These are phyloP conservation scores for Sesia bembeciformis DNA, from an alignment of 2,888 invertebrate species.

Conservation along the genomic window DNA sequence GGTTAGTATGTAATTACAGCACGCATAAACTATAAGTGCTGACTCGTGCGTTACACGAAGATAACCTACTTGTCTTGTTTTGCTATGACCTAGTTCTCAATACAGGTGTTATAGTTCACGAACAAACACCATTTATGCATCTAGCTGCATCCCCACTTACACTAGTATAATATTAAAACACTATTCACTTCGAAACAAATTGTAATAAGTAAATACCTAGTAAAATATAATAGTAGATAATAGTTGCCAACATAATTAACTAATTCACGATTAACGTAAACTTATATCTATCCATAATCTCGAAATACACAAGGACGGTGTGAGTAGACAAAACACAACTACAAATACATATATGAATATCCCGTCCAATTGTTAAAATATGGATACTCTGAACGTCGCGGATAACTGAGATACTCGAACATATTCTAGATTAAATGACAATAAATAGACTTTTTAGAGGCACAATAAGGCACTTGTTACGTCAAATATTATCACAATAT, in stretches of 20 bases:
- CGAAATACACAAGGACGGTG: constrained; percentile 73
- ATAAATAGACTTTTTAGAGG: constrained; percentile 61
- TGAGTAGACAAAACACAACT: constrained; percentile 64
- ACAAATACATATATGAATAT: constrained; percentile 51
- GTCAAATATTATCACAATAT: constrained; percentile 70
- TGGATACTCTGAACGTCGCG: constrained; percentile 45
- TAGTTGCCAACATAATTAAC: constrained; percentile 56
- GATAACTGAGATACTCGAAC: constrained; percentile 16
- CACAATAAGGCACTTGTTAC: constrained; percentile 70
- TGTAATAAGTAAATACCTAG: constrained; percentile 28
- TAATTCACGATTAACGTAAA: constrained; percentile 53
- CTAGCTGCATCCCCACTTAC: constrained; percentile 45
- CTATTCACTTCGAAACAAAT: constrained; percentile 5
- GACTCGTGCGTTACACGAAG: too few relatives aligned
- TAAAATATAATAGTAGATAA: constrained; percentile 30
- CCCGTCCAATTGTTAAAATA: constrained; percentile 38
- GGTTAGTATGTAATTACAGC: too few relatives aligned
- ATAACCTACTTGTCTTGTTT: too few relatives aligned
- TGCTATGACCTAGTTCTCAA: too few relatives aligned
- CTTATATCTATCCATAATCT: constrained; percentile 58
- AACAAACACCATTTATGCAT: constrained; percentile 9
- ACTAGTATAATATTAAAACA: constrained; percentile 5
- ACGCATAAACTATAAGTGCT: too few relatives aligned
- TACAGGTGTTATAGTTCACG: too few relatives aligned
- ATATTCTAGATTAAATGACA: constrained; percentile 41